These are phyloP conservation scores for Pararge aegeria DNA, from an alignment of 1,140 invertebrate genomes.

Conservation along the genomic window DNA sequence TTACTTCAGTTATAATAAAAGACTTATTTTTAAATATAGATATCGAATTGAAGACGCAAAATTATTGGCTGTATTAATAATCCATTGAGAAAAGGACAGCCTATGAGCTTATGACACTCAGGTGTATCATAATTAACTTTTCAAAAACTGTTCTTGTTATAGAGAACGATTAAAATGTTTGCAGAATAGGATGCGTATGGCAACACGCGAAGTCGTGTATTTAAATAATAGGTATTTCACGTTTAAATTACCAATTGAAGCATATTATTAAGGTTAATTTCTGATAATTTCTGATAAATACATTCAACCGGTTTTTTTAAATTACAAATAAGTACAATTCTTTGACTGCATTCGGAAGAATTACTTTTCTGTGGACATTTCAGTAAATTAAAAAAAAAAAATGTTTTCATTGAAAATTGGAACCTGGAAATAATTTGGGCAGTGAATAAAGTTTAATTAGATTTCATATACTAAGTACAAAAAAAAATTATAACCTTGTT, in stretches of 20 bases:
- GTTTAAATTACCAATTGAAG: slow-evolving; percentile 9
- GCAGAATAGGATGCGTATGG: background rate
- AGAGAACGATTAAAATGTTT: slow-evolving; percentile 6
- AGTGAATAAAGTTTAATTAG: no score
- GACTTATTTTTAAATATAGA: slow-evolving; percentile 10
- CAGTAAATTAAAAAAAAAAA: no score
- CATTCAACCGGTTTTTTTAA: no score
- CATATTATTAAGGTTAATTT: slow-evolving; percentile 9
- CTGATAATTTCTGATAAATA: no score
- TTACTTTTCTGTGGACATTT: no score
- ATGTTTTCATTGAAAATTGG: no score
- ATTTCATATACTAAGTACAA: no score
- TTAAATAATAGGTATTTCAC: slow-evolving; percentile 7
- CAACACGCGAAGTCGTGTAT: slow-evolving; percentile 7
- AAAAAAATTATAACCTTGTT: no score
- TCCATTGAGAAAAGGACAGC: slow-evolving; percentile 1
- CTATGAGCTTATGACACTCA: slow-evolving; percentile 7
- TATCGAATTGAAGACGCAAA: background rate
- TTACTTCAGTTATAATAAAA: background rate
- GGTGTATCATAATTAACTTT: slow-evolving; percentile 19
- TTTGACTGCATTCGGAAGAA: no score
- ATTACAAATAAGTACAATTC: no score
- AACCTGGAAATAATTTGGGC: no score
- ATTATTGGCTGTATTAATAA: slow-evolving; percentile 1
- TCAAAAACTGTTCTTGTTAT: slow-evolving; percentile 5